Evolutionary conservation across 2,888 invertebrate species (phyloP).

Genomic region (Platycheirus rosarum): DNA sequence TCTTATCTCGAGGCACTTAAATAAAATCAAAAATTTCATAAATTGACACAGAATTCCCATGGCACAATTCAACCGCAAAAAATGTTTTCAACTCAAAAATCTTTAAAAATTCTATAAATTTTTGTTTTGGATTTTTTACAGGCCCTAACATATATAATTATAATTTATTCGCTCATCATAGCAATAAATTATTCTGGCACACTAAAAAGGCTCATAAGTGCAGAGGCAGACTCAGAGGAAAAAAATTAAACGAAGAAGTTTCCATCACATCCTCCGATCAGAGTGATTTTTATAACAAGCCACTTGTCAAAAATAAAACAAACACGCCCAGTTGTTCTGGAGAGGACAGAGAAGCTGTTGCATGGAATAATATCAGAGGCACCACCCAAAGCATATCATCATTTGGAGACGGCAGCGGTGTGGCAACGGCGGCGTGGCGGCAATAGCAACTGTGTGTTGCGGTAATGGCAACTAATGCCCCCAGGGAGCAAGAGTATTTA

Average conservation of each 20-base stretch:
- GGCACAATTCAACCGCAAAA: conserved; percentile 62
- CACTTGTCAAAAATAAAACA: conserved; percentile 58
- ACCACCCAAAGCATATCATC: conserved; percentile 1
- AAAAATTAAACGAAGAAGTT: conserved; percentile 20
- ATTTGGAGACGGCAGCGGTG: neutral
- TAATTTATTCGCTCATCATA: conserved; percentile 69
- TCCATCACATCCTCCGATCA: conserved; percentile 44
- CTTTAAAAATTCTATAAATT: conserved; percentile 62
- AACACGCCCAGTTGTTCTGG: conserved; percentile 13
- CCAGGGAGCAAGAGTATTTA: conserved; percentile 69
- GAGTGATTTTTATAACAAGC: conserved; percentile 51
- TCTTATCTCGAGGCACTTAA: conserved; percentile 21
- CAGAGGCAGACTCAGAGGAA: neutral
- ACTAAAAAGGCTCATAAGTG: conserved; percentile 24
- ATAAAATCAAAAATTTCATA: conserved; percentile 8
- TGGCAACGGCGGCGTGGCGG: neutral
- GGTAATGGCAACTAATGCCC: conserved; percentile 46
- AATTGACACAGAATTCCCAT: conserved; percentile 44
- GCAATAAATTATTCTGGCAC: conserved; percentile 62
- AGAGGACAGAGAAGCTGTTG: neutral
- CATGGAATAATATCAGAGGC: neutral
- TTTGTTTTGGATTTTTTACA: conserved; percentile 28
- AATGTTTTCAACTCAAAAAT: conserved; percentile 59
- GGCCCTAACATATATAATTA: conserved; percentile 23
- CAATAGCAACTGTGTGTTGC: conserved; percentile 3